Conservation (phyloP, 1,140 invertebrate genomes). For the Drosophila kurseongensis region DNA sequence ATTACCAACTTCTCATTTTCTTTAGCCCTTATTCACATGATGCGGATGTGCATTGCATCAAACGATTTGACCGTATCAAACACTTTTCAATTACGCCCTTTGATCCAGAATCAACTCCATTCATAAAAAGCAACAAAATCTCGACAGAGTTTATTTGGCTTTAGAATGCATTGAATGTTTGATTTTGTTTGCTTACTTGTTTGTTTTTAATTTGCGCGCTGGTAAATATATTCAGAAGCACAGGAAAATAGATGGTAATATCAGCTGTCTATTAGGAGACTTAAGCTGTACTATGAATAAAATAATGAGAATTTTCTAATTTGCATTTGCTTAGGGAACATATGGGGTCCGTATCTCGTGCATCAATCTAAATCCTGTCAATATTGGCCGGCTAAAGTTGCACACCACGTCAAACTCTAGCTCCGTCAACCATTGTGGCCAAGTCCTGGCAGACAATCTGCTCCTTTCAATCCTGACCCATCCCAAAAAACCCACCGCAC, state of each 20-base stretch:
- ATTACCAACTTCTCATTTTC: constrained; percentile 1
- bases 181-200: constrained; percentile 58
- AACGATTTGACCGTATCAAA: constrained; percentile 52
- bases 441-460: constrained; percentile 12
- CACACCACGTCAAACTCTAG: constrained; percentile 8
- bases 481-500: neutral
- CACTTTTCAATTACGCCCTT: constrained; percentile 59
- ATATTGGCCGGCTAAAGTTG: constrained; percentile 5
- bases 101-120: constrained; percentile 23
- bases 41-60: constrained; percentile 48
- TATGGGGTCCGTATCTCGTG: constrained; percentile 3
- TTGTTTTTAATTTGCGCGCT: constrained; percentile 69
- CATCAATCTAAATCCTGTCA: constrained; percentile 30
- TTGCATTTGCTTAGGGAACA: constrained; percentile 13
- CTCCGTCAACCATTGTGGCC: constrained; percentile 6
- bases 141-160: constrained; percentile 19
- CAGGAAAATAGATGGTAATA: constrained; percentile 13
- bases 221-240: constrained; percentile 48
- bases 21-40: constrained; percentile 14
- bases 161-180: constrained; percentile 36
- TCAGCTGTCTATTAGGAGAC: constrained; percentile 16
- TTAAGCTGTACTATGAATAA: constrained; percentile 41
- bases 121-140: constrained; percentile 36
- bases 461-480: neutral
- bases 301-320: constrained; percentile 33